phyloP scores from a whole-genome alignment of 2,113 vertebrate genomes.

The Salvelinus fontinalis region DNA sequence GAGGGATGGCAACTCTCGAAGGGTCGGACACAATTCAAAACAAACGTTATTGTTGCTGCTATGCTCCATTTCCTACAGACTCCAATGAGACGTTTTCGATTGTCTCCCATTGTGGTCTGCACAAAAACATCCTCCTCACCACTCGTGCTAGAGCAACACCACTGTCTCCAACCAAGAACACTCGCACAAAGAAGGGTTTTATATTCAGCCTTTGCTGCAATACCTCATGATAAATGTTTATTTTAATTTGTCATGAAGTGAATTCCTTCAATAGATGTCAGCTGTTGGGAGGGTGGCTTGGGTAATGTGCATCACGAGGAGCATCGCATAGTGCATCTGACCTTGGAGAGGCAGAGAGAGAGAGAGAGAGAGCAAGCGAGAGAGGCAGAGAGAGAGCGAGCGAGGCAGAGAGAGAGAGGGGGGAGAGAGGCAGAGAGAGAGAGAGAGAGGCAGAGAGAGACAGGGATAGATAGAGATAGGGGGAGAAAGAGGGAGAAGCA shows the following conservation, averaged over 20 bases:
- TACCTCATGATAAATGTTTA: constrained; percentile 22
- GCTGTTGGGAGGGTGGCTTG: constrained; percentile 45
- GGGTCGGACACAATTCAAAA: neutral
- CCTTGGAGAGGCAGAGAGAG: neutral
- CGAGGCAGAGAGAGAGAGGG: too few species aligned
- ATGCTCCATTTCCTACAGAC: neutral
- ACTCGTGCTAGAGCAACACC: neutral
- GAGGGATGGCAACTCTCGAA: neutral
- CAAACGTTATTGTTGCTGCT: neutral
- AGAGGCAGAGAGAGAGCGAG: too few species aligned
- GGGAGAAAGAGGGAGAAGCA: neutral
- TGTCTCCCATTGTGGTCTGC: neutral
- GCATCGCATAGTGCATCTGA: neutral
- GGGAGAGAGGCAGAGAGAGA: too few species aligned
- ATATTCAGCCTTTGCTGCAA: neutral
- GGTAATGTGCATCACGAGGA: constrained; percentile 67
- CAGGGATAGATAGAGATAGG: too few species aligned
- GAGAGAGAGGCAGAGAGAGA: too few species aligned
- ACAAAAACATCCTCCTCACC: neutral
- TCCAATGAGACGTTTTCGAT: neutral
- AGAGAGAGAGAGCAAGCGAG: too few species aligned
- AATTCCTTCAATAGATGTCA: constrained; percentile 49
- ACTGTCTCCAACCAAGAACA: neutral
- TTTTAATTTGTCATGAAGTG: constrained; percentile 17
- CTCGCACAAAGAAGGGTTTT: neutral